Conservation (phyloP, 2,888 invertebrate species). For the Halocaridina rubra region DNA sequence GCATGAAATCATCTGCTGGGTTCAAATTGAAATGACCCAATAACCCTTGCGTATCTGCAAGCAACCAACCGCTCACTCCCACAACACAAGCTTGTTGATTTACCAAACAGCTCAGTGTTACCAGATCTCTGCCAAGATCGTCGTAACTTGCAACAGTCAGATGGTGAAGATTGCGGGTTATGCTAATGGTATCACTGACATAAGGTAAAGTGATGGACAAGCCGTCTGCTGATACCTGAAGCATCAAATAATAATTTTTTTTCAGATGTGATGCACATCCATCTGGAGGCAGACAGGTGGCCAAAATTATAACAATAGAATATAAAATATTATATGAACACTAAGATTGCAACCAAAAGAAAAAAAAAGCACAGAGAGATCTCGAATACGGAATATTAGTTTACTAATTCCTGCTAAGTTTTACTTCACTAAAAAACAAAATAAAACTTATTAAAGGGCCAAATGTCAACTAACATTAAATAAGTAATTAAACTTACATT, state of each 20-base stretch:
- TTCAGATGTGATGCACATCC: no score
- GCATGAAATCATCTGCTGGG: conserved; percentile 34
- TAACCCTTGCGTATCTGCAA: conserved; percentile 34
- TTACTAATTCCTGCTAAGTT: no score
- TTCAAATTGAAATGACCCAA: conserved; percentile 37
- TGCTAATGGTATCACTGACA: background rate
- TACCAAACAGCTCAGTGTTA: conserved; percentile 18
- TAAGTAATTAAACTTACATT: background rate
- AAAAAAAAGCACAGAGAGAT: no score
- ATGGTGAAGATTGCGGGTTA: conserved; percentile 2
- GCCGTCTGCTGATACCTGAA: conserved; percentile 20
- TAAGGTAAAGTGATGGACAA: conserved; percentile 17
- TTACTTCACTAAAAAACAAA: no score
- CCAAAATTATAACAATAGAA: no score
- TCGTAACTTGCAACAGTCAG: conserved; percentile 6
- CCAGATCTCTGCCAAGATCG: background rate
- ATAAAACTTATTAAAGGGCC: no score
- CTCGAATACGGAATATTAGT: no score
- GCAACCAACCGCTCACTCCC: conserved; percentile 41
- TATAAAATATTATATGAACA: no score
- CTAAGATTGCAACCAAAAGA: no score
- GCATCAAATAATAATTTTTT: no score
- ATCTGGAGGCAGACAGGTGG: no score
- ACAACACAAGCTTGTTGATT: conserved; percentile 21
- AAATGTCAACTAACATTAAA: no score